These are phyloP conservation scores for Sylvietta virens DNA, from an alignment of 2,113 vertebrate genomes.

Conservation along the genomic window DNA sequence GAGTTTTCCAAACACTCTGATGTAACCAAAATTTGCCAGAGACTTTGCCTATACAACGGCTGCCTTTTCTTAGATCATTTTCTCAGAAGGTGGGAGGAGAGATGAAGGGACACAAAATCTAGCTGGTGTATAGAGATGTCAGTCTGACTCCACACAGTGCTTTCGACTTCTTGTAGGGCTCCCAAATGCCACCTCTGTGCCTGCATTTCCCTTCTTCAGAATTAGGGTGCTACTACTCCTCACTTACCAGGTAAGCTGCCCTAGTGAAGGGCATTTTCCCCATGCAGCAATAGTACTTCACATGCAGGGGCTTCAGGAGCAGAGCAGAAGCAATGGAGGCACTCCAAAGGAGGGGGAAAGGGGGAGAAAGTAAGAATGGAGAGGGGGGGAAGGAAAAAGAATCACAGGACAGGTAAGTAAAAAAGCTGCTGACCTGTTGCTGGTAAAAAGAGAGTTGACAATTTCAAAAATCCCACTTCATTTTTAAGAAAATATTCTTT, in stretches of 20 bases:
- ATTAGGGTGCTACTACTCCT: background rate
- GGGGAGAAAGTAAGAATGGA: fast-evolving
- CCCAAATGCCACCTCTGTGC: background rate
- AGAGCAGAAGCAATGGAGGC: background rate
- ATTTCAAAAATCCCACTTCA: background rate
- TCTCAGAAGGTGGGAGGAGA: background rate
- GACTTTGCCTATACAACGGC: fast-evolving
- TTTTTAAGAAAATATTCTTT: background rate
- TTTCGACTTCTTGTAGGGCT: background rate
- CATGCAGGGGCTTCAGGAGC: background rate
- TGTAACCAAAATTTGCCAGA: background rate
- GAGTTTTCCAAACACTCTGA: background rate
- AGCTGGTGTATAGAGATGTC: background rate
- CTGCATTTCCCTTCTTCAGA: background rate
- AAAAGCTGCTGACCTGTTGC: background rate
- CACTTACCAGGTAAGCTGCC: background rate
- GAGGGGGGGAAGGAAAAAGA: fast-evolving
- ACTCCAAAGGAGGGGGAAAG: background rate
- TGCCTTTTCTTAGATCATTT: background rate
- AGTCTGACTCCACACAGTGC: background rate
- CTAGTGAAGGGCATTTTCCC: background rate
- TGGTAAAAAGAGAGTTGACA: background rate
- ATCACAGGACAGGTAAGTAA: background rate
- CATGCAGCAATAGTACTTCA: fast-evolving
- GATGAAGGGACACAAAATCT: background rate